Percentiles rank a stretch among this genome's conserved stretches.
These are phyloP conservation scores for Orthonychiurus folsomi DNA, from an alignment of 2,888 invertebrate genomes.

Conservation along the genomic window DNA sequence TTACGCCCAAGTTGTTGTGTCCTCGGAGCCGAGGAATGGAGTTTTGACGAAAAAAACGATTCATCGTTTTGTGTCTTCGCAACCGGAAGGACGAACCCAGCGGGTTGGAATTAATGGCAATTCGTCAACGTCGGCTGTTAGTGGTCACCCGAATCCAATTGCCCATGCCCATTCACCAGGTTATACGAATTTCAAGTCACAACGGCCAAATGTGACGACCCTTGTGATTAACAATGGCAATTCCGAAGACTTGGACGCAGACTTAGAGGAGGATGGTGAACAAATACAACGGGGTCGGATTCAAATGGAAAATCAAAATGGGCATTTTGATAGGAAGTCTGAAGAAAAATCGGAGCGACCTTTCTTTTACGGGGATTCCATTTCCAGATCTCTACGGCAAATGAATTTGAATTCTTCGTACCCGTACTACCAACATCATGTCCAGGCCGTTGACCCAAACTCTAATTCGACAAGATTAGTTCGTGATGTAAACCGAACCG, in stretches of 20 bases:
- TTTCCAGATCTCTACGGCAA: neutral
- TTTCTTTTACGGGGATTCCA: neutral
- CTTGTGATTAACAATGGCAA: neutral
- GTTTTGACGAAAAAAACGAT: neutral
- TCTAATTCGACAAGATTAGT: neutral
- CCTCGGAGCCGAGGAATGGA: neutral
- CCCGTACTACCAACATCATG: neutral
- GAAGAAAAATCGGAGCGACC: neutral
- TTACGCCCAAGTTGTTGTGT: neutral
- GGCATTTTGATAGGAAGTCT: neutral
- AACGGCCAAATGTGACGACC: neutral
- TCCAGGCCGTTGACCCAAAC: neutral
- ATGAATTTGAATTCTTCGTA: neutral
- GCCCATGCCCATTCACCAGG: neutral
- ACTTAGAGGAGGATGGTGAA: too few relatives aligned
- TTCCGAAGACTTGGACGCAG: neutral
- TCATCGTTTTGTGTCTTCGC: neutral
- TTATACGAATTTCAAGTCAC: neutral
- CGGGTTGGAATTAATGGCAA: neutral
- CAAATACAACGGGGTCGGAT: too few relatives aligned
- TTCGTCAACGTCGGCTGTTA: neutral
- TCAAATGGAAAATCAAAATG: neutral
- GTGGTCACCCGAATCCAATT: neutral
- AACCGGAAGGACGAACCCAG: neutral
- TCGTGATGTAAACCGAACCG: too few relatives aligned